Conservation (phyloP, 2,888 invertebrate genomes). For the Deilephila elpenor region DNA sequence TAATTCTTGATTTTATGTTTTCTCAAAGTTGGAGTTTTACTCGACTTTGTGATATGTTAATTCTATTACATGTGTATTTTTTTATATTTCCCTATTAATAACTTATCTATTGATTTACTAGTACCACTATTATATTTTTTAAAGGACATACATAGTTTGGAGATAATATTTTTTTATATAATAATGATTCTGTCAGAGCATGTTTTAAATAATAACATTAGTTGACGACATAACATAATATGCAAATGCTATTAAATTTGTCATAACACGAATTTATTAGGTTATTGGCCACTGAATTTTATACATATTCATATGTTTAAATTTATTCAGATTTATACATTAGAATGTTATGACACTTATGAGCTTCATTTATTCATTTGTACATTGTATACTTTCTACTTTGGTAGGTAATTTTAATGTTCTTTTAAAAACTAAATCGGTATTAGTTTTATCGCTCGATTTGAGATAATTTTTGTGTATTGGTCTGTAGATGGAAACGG, state of each 20-base stretch:
- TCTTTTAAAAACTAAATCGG: too few relatives aligned
- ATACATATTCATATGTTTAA: constrained; percentile 10
- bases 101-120: too few relatives aligned
- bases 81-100: too few relatives aligned
- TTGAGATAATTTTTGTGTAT: not conserved
- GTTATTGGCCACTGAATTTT: constrained; percentile 16
- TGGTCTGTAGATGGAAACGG: not conserved
- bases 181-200: not conserved
- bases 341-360: not conserved
- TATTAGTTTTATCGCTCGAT: too few relatives aligned
- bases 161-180: not conserved
- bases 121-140: too few relatives aligned
- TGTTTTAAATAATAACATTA: not conserved
- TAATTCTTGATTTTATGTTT: too few relatives aligned
- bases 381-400: not conserved
- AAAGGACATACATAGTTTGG: too few relatives aligned
- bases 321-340: not conserved
- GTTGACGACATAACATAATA: not conserved
- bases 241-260: constrained; percentile 8
- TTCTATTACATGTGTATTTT: too few relatives aligned
- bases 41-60: too few relatives aligned
- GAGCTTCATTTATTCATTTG: not conserved
- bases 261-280: not conserved
- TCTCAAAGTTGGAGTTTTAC: too few relatives aligned
- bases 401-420: not conserved